Base-by-base conservation (phyloP, 2,797 vertebrate species). In the Nannoperca australis region DNA sequence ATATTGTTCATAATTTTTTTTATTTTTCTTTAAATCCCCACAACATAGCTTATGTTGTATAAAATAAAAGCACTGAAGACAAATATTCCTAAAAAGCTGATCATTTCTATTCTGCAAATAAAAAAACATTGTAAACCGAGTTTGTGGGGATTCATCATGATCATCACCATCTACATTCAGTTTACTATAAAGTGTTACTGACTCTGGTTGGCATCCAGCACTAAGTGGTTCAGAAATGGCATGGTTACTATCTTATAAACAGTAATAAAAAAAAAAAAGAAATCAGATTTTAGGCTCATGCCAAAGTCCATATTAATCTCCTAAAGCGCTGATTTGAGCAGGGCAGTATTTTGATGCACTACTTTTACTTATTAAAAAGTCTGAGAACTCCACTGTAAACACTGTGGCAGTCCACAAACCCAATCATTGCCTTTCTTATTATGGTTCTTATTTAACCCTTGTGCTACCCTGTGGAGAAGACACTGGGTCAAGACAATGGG, bases 81-180 rank as follows among this genome's bases (percentile, higher is more conserved):
- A 1, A 12, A 40, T 1, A 65, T 5, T 27, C 11, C 6, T 22
- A 42, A 66, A 72, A 68, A 22, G 12, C 12, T 34, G 4, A 53
- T 17, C 0, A 56, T 69, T 71, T 83, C 0, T 71, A 58, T 68
- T 53, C 56, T 59, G 30, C 34, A 51, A 82, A 62, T 74, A 66
- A 72, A 67, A 56, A 27, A 30, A 47, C 15, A 53, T 54, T 47
- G 7, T 17, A 44, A n/a, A 42, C 4, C 0, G 1, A 53, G 32
- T 51, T 38, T 42, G 32, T 62, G 3, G 64, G 36, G 24, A 47
- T 59, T 79, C 22, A 8, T 64, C 6, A 7, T n/a, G 4, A 49
- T 58, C 32, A 53, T 58, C 22, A 58, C 1, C 22, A 59, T n/a
- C 59, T 32, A 9, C 38, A 32, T 54, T 61, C 15, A 54, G 0